Base-by-base conservation (phyloP, 2,888 invertebrate genomes). In the Xestobium rufovillosum region DNA sequence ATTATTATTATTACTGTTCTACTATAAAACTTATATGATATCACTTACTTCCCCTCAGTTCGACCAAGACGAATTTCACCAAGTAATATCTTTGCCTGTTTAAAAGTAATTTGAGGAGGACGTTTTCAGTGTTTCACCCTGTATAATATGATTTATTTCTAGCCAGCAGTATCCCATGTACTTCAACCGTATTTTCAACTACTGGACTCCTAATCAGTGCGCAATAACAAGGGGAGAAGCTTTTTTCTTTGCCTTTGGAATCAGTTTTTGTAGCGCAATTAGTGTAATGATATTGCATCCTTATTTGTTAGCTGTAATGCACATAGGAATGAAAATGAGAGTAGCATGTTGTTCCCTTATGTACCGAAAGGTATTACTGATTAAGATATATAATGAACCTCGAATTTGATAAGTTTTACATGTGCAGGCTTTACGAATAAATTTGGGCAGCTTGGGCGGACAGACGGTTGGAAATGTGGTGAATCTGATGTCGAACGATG, bases 401-500 rank as follows among this genome's bases (percentile, higher is more conserved):
- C 13, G 35, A n/a, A 27, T 29, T 26, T 31, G 26, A 29, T 36
- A 14, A 25, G 31, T 34, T n/a, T n/a, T n/a, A n/a, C n/a, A n/a
- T n/a, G n/a, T n/a, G n/a, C n/a, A n/a, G n/a, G n/a, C n/a, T n/a
- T n/a, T n/a, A n/a, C 74, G 77, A 23, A 67, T 89, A 43, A 85
- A 80, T 53, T 79, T 82, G 58, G 73, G 75, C 2, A 76, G 86
- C 0, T 54, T 88, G 13, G 78, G 80, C 0, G 76, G 78, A 49
- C 77, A 79, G 1, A 80, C 81, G 1, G 60, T 70, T 10, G 74
- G 74, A 2, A 72, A 71, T 51, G 69, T 70, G 30, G 76, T 83
- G 4, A 83, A 83, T 61, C 64, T 83, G n/a, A 63, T 85, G 55
- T 80, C 83, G 4, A 84, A 83, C 51, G 85, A 86, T 58, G 83